phyloP scores from a whole-genome alignment of 2,113 vertebrate genomes.

The Myrmecobius fasciatus region DNA sequence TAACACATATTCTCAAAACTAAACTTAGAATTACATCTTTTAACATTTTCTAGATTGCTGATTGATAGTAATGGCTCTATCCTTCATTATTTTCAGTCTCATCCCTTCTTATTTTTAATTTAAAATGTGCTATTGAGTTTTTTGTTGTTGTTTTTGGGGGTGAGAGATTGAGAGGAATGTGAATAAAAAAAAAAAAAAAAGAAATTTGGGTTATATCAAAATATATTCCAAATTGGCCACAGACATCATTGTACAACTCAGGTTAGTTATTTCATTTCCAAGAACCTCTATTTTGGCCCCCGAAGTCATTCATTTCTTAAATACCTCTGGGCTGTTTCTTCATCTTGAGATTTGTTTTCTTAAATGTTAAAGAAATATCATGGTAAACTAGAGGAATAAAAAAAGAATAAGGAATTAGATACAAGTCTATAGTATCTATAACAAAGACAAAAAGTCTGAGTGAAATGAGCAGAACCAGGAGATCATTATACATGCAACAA shows the following conservation, averaged over 20 bases:
- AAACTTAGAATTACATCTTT: not conserved
- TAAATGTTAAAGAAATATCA: conserved; percentile 90
- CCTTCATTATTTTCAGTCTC: not conserved
- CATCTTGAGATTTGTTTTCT: conserved; percentile 92
- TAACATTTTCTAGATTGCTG: not conserved
- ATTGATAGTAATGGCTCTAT: not conserved
- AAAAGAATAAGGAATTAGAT: conserved; percentile 26
- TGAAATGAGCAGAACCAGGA: too few relatives aligned
- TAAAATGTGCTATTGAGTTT: not conserved
- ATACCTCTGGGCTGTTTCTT: conserved; percentile 94
- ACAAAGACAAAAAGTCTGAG: not conserved
- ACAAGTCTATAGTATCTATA: not conserved
- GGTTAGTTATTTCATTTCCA: not conserved
- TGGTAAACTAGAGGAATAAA: conserved; percentile 90
- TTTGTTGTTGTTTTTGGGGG: not conserved
- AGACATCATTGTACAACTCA: not conserved
- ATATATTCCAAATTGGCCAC: not conserved
- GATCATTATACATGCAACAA: too few relatives aligned
- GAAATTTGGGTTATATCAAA: not conserved
- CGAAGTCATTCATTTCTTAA: not conserved
- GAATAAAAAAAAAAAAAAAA: too few relatives aligned
- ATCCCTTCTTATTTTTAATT: not conserved
- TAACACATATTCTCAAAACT: not conserved
- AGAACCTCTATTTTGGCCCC: not conserved
- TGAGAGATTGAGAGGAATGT: not conserved